A percentile compares a stretch with the other conserved stretches of the same genome.
Evolutionary conservation across 2,888 invertebrate genomes (phyloP).

Genomic region (Ornithoptera priamus): DNA sequence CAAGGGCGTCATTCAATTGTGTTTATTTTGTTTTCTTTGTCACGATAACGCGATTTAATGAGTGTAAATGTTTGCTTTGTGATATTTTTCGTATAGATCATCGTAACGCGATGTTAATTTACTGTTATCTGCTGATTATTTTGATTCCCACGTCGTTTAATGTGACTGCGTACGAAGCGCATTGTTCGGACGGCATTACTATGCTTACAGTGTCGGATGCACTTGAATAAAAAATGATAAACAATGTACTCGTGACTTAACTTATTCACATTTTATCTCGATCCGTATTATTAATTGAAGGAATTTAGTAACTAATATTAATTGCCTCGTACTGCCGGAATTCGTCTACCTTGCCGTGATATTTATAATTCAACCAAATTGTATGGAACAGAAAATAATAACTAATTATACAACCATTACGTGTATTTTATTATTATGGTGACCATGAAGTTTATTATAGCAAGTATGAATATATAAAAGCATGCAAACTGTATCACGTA

Average conservation of each 20-base stretch:
- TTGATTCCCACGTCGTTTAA: constrained; percentile 21
- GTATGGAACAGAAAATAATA: background rate
- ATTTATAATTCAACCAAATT: background rate
- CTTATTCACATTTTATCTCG: background rate
- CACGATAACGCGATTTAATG: constrained; percentile 9
- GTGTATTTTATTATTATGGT: constrained; percentile 7
- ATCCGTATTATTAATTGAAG: background rate
- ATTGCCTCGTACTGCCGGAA: background rate
- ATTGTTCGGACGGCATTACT: constrained; percentile 28
- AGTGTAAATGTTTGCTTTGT: constrained; percentile 9
- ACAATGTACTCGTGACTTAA: constrained; percentile 26
- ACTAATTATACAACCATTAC: constrained; percentile 4
- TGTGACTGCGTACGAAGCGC: constrained; percentile 3
- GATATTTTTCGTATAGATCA: constrained; percentile 21
- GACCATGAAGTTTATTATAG: constrained; percentile 26
- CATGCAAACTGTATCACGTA: constrained; percentile 16
- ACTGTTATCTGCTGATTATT: constrained; percentile 22
- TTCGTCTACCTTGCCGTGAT: background rate
- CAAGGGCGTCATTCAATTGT: constrained; percentile 24
- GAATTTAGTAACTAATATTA: background rate
- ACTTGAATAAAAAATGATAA: constrained; percentile 29
- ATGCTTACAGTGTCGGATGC: constrained; percentile 18
- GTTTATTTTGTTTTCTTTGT: constrained; percentile 25
- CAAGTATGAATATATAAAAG: constrained; percentile 13
- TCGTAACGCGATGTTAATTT: constrained; percentile 20